These are phyloP conservation scores for Eumeta japonica DNA, from an alignment of 1,140 invertebrate species.

Conservation along the genomic window DNA sequence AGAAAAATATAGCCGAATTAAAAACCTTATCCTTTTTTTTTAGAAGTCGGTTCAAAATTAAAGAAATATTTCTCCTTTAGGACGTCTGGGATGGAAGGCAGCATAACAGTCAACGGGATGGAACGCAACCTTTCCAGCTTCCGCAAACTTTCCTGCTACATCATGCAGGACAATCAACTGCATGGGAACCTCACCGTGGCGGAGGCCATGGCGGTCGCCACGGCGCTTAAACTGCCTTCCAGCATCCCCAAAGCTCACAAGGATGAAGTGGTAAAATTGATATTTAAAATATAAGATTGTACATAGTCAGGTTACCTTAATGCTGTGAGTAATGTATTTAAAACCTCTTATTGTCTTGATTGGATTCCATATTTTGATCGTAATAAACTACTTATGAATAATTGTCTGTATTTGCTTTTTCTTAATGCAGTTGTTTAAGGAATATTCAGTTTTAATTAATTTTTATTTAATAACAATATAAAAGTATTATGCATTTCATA, in stretches of 20 bases:
- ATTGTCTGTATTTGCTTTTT: too few relatives aligned
- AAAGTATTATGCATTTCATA: too few relatives aligned
- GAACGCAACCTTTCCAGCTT: conserved; percentile 87
- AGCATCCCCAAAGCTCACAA: conserved; percentile 70
- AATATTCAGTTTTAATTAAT: too few relatives aligned
- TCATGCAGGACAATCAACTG: conserved; percentile 97
- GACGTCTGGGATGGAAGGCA: conserved; percentile 73
- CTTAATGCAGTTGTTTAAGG: too few relatives aligned
- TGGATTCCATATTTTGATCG: too few relatives aligned
- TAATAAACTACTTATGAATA: too few relatives aligned
- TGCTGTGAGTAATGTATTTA: neutral
- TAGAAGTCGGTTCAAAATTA: too few relatives aligned
- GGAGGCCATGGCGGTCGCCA: conserved; percentile 91
- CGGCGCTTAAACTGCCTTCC: conserved; percentile 83
- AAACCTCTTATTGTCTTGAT: neutral
- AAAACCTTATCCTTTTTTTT: too few relatives aligned
- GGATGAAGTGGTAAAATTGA: conserved; percentile 81
- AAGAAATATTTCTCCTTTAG: too few relatives aligned
- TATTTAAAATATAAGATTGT: conserved; percentile 14
- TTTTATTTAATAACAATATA: too few relatives aligned
- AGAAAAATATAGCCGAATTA: too few relatives aligned
- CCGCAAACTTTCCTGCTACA: conserved; percentile 92
- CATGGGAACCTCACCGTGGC: conserved; percentile 89
- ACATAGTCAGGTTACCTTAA: neutral
- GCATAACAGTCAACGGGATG: conserved; percentile 81